phyloP scores from a whole-genome alignment of 2,797 vertebrate species.

The Ctenosaura bakeri region DNA sequence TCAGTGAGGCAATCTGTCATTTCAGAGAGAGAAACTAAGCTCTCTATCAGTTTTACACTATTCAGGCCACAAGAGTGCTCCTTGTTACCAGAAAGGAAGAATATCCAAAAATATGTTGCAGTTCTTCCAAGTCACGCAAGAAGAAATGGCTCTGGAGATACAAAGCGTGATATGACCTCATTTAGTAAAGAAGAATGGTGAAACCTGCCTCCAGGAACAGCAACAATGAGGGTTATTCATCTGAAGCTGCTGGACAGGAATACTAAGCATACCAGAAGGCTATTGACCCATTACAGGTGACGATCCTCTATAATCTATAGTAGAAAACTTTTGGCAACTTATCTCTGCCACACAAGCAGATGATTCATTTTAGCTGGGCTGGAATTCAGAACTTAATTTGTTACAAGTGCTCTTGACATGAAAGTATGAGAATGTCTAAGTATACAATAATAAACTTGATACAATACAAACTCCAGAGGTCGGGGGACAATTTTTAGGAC shows the following conservation, averaged over 20 bases:
- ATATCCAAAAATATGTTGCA: not conserved
- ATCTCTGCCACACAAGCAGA: slow-evolving; percentile 52
- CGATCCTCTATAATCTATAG: slow-evolving; percentile 46
- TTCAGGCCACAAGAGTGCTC: slow-evolving; percentile 15
- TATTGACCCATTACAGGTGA: slow-evolving; percentile 14
- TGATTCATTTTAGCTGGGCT: slow-evolving; percentile 40
- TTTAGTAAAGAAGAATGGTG: slow-evolving; percentile 21
- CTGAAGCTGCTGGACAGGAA: slow-evolving; percentile 43
- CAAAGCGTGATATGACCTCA: slow-evolving; percentile 3
- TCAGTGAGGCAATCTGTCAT: slow-evolving; percentile 23
- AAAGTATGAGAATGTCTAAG: not conserved
- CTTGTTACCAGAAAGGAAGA: not conserved
- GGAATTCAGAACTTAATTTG: not conserved
- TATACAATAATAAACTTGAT: not conserved
- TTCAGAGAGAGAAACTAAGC: slow-evolving; percentile 27
- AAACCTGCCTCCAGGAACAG: slow-evolving; percentile 35
- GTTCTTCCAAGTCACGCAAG: not conserved
- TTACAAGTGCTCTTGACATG: not conserved
- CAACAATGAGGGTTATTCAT: not conserved
- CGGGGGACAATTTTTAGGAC: too few relatives aligned
- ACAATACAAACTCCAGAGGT: too few relatives aligned
- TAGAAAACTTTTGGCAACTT: slow-evolving; percentile 2
- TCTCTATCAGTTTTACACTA: not conserved
- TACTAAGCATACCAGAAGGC: slow-evolving; percentile 44
- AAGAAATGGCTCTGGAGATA: not conserved